Evolutionary conservation across 2,888 invertebrate genomes (phyloP), one percentile per base, ranked within the genome.

Genomic region (Limnephilus marmoratus): DNA sequence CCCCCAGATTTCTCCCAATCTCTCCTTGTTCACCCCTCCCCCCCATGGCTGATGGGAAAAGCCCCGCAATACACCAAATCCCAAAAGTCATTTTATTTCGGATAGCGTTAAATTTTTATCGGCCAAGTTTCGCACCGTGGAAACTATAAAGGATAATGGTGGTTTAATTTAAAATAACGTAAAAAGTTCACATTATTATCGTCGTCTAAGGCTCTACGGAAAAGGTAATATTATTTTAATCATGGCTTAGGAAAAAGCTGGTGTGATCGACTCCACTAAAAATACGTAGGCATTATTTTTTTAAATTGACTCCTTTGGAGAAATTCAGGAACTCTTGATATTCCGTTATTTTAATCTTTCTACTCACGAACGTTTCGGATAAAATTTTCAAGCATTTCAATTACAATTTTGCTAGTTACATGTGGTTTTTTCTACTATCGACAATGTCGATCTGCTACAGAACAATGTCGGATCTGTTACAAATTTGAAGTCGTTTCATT

Each of bases 21-120:
- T 7, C 18, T 18, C 68, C 24, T 18, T 53, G 4, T 4, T 53
- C 3, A 12, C 18, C 53, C n/a, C 24, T 12, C 29, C n/a, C 18
- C 37, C 24, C 34, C 13, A 13, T 37, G 83, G 37, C 86, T 86
- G 45, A 24, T 24, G 41, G n/a, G 49, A 86, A 45, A 68, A 68
- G 68, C 68, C 24, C 68, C 68, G 68, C 68, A 29, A 45, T 29
- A 24, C 15, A 45, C 45, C 29, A n/a, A 45, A 86, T 86, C 86
- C 86, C 86, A 86, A 45, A 86, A 86, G 86, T 86, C 86, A 86
- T 86, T 86, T 49, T 86, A 86, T 86, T 86, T 86, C 7, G 31
- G 86, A 45, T 86, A 11, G 86, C 45, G 86, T 86, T 86, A 86
- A 86, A 86, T 45, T 86, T 86, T 86, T 86, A 86, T 86, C 49